These are phyloP conservation scores for Cacoxenus indagator DNA, from an alignment of 2,888 invertebrate species.

Conservation along the genomic window DNA sequence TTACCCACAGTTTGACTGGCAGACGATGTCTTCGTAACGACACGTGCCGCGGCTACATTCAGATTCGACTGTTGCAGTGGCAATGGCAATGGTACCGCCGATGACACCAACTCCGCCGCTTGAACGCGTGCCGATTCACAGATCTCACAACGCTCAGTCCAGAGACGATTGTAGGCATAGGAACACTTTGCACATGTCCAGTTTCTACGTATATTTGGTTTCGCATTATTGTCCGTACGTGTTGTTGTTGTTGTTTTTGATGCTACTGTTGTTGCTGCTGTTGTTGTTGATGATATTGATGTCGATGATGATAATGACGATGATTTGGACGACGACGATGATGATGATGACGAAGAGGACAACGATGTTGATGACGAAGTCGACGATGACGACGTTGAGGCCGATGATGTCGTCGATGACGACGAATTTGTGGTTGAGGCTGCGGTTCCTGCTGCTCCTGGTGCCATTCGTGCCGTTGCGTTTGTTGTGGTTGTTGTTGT, in stretches of 20 bases:
- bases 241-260: slow-evolving; percentile 31
- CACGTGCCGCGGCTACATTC: not conserved
- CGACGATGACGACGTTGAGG: slow-evolving; percentile 5
- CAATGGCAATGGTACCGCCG: slow-evolving; percentile 23
- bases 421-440: not conserved
- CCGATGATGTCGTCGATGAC: slow-evolving; percentile 2
- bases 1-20: slow-evolving; percentile 13
- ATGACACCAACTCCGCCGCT: slow-evolving; percentile 13
- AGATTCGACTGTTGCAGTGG: not conserved
- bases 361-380: not conserved
- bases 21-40: not conserved
- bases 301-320: slow-evolving; percentile 23
- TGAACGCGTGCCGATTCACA: slow-evolving; percentile 79
- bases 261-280: slow-evolving; percentile 26
- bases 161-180: slow-evolving; percentile 87
- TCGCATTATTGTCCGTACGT: slow-evolving; percentile 66
- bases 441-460: not conserved
- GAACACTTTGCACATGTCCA: slow-evolving; percentile 93
- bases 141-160: slow-evolving; percentile 85
- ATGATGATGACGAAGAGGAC: not conserved
- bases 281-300: slow-evolving; percentile 13
- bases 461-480: not conserved
- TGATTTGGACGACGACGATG: slow-evolving; percentile 4
- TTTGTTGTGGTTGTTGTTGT: slow-evolving; percentile 1
- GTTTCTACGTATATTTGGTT: slow-evolving; percentile 73